phyloP scores from a whole-genome alignment of 2,113 vertebrate genomes.

The Callionymus lyra region DNA sequence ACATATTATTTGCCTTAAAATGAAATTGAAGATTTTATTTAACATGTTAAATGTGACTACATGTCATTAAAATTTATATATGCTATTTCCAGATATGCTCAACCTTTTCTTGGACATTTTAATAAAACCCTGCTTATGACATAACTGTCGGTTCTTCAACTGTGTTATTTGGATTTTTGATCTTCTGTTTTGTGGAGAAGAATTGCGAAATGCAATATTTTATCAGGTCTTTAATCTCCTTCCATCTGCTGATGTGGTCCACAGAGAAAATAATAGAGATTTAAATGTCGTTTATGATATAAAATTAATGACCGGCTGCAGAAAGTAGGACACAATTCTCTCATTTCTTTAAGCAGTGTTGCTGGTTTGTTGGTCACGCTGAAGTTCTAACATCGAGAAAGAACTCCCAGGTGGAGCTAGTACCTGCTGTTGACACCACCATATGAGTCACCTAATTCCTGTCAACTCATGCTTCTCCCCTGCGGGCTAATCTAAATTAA shows the following conservation, averaged over 20 bases:
- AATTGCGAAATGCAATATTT: too few species aligned
- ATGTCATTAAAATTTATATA: too few species aligned
- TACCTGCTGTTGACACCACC: conserved; percentile 23
- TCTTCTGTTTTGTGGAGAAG: too few species aligned
- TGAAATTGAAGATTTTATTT: too few species aligned
- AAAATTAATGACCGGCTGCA: conserved; percentile 34
- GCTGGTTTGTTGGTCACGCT: conserved; percentile 29
- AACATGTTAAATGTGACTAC: too few species aligned
- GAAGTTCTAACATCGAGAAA: conserved; percentile 34
- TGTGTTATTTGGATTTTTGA: too few species aligned
- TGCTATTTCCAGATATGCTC: too few species aligned
- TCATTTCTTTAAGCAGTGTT: conserved; percentile 28
- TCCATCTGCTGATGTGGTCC: conserved; percentile 20
- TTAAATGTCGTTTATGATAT: conserved; percentile 27
- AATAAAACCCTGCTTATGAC: too few species aligned
- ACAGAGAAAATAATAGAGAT: too few species aligned
- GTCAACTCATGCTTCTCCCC: conserved; percentile 19
- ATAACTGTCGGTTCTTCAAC: too few species aligned
- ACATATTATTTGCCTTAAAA: too few species aligned
- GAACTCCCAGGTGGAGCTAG: conserved; percentile 35
- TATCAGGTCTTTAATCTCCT: not conserved
- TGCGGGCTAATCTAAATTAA: conserved; percentile 13
- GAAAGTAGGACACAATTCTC: conserved; percentile 39
- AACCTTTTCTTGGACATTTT: too few species aligned
- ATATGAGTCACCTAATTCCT: conserved; percentile 20